A percentile compares a stretch with the other conserved stretches of the same genome.
Conservation (phyloP, 1,140 invertebrate genomes). For the Oscheius sp. region DNA sequence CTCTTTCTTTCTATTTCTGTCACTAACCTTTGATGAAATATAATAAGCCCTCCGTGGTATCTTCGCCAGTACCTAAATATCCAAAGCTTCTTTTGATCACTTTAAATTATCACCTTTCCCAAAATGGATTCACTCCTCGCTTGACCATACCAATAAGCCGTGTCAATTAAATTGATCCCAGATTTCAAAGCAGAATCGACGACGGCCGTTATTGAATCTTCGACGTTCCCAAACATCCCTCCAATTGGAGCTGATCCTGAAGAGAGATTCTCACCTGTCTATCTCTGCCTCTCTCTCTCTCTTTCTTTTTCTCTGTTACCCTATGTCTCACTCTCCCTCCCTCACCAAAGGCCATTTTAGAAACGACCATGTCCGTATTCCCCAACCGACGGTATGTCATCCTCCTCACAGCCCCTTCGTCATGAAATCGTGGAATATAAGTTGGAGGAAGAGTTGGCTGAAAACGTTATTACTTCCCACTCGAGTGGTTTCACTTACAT, state of each 20-base stretch:
- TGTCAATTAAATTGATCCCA: conserved; percentile 85
- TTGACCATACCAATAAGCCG: conserved; percentile 81
- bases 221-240: conserved; percentile 32
- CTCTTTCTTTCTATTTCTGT: background rate
- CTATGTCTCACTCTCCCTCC: conserved; percentile 26
- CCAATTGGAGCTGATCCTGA: conserved; percentile 36
- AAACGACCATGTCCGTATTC: conserved; percentile 68
- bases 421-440: conserved; percentile 68
- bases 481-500: conserved; percentile 12
- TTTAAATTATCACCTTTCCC: conserved; percentile 71
- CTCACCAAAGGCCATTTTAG: conserved; percentile 68
- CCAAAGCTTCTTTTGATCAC: background rate
- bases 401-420: conserved; percentile 64
- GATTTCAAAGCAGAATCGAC: conserved; percentile 71
- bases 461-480: background rate
- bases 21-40: conserved; percentile 76
- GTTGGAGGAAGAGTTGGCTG: conserved; percentile 63
- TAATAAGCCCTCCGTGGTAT: conserved; percentile 80
- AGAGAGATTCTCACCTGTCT: conserved; percentile 62
- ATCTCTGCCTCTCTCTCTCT: background rate
- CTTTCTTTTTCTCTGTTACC: background rate
- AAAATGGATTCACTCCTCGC: conserved; percentile 72
- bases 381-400: conserved; percentile 68
- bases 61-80: conserved; percentile 70
- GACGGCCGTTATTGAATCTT: conserved; percentile 60